Conservation (phyloP, 2,888 invertebrate species). For the Glyphotaelius pellucidus region DNA sequence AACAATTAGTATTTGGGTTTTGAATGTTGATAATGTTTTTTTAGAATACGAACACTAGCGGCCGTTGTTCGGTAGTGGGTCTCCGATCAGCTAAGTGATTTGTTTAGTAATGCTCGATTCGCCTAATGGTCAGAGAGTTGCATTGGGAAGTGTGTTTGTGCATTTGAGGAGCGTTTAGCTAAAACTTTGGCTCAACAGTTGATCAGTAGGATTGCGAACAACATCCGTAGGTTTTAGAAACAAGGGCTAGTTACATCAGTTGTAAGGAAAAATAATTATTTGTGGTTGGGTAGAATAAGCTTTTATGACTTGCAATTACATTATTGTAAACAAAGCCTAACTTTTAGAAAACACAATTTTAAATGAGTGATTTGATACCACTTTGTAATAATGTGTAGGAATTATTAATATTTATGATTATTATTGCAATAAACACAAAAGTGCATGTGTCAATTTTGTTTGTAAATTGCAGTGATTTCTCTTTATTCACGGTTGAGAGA, state of each 20-base stretch:
- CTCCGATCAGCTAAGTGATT: too few relatives aligned
- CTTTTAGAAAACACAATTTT: neutral
- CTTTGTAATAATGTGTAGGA: neutral
- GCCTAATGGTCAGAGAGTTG: too few relatives aligned
- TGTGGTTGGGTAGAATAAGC: neutral
- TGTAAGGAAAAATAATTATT: neutral
- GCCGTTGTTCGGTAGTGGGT: too few relatives aligned
- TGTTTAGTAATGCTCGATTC: too few relatives aligned
- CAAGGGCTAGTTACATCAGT: neutral
- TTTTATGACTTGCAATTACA: neutral
- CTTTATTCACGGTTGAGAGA: neutral
- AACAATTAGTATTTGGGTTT: neutral
- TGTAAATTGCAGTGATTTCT: neutral
- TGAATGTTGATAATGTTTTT: neutral
- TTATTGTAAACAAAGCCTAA: neutral
- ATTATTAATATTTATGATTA: neutral
- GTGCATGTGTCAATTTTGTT: neutral
- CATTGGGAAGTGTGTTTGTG: too few relatives aligned
- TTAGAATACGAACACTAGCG: neutral
- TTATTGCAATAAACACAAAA: neutral
- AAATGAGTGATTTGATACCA: neutral
- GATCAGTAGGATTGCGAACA: neutral
- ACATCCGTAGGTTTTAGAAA: neutral
- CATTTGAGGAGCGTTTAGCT: too few relatives aligned
- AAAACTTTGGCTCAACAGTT: too few relatives aligned